Conservation (phyloP, 2,113 vertebrate genomes). For the Pluvialis apricaria region DNA sequence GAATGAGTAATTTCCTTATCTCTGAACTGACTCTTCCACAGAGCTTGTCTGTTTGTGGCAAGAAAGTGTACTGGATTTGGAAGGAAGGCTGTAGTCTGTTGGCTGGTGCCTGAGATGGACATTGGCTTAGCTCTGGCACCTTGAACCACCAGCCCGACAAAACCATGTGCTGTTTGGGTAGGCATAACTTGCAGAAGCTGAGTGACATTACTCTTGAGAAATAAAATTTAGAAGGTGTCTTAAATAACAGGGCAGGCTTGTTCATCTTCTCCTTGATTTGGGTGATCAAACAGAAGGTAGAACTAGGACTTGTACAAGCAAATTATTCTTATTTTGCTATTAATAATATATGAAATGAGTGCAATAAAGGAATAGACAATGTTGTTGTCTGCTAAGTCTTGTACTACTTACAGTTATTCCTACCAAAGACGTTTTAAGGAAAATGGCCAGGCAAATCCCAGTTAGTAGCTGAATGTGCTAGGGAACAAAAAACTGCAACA, state of each 20-base stretch:
- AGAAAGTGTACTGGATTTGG: neutral
- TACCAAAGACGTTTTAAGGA: neutral
- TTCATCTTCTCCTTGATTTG: neutral
- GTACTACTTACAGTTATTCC: neutral
- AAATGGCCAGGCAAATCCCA: neutral
- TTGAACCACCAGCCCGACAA: neutral
- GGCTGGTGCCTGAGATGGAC: neutral
- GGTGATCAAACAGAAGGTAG: neutral
- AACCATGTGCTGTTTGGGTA: neutral
- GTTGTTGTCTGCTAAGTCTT: neutral
- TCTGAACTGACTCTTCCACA: neutral
- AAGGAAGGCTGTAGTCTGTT: neutral
- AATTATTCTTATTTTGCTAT: neutral
- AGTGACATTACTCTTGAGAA: neutral
- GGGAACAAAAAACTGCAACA: neutral
- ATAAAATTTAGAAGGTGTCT: neutral
- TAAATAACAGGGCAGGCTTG: neutral
- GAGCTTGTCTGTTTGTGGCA: neutral
- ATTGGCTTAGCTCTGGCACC: neutral
- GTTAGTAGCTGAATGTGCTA: neutral
- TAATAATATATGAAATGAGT: neutral
- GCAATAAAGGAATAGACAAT: neutral
- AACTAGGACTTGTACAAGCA: neutral
- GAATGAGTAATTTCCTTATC: neutral
- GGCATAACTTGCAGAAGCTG: neutral